Conservation (phyloP, 1,140 invertebrate species). For the Brachystomella parvula region DNA sequence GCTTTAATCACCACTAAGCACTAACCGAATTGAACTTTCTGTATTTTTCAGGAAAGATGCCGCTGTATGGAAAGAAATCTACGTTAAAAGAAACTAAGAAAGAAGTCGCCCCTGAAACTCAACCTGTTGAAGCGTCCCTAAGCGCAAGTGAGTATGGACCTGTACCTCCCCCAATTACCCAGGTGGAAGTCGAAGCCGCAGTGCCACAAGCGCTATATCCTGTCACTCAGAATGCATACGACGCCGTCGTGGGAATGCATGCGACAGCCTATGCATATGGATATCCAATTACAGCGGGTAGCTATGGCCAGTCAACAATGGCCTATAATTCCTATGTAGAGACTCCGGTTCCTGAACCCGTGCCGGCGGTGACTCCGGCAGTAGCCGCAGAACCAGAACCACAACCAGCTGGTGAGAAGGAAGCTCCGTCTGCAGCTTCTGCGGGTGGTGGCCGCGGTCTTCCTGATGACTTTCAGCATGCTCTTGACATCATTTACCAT, state of each 20-base stretch:
- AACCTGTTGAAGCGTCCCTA: not conserved
- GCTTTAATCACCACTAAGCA: too few species aligned
- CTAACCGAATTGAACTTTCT: too few species aligned
- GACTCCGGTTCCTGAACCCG: not conserved
- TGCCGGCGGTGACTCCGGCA: not conserved
- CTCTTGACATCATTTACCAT: constrained; percentile 36
- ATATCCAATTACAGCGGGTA: not conserved
- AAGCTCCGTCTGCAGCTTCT: not conserved
- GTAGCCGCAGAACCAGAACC: not conserved
- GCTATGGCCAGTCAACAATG: not conserved
- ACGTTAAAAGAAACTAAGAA: constrained; percentile 3
- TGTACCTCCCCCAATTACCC: not conserved
- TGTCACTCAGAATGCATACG: not conserved
- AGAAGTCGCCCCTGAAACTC: not conserved
- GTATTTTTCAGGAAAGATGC: not conserved
- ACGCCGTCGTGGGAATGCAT: not conserved
- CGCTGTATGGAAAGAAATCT: not conserved
- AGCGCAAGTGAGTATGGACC: constrained; percentile 1
- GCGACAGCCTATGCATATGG: not conserved
- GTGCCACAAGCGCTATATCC: not conserved
- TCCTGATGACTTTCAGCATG: constrained; percentile 37
- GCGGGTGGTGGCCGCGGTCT: constrained; percentile 8
- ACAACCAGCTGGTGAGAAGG: constrained; percentile 21
- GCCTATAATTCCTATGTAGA: not conserved
- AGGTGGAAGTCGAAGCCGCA: not conserved